Evolutionary conservation across 2,888 invertebrate genomes (phyloP).

Genomic region (Nomada ferruginata): DNA sequence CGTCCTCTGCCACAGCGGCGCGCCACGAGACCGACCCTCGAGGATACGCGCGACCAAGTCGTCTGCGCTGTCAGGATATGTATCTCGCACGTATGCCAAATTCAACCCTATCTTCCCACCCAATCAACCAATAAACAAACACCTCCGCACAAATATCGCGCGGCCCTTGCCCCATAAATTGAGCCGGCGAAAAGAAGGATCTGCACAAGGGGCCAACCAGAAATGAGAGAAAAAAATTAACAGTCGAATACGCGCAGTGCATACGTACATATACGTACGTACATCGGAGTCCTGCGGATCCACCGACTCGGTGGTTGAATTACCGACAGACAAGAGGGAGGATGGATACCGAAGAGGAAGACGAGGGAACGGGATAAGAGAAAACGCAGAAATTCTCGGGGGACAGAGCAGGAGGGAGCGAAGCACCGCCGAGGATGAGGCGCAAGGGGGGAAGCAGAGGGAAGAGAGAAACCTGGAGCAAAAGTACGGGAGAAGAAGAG

Average conservation of each 20-base stretch:
- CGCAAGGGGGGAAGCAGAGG: constrained; percentile 31
- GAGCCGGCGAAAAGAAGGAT: not conserved
- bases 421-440: constrained; percentile 36
- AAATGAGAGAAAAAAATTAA: not conserved
- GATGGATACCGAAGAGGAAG: constrained; percentile 16
- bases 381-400: constrained; percentile 25
- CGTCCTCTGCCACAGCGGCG: constrained; percentile 46
- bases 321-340: constrained; percentile 3
- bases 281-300: constrained; percentile 26
- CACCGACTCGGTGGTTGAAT: constrained; percentile 33
- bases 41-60: constrained; percentile 36
- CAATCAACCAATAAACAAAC: no score
- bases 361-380: constrained; percentile 30
- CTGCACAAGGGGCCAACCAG: not conserved
- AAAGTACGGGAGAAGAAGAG: constrained; percentile 62
- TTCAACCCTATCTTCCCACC: not conserved
- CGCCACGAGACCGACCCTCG: constrained; percentile 43
- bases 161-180: no score
- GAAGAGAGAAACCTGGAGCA: constrained; percentile 39
- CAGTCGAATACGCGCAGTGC: no score
- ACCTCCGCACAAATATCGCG: not conserved
- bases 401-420: constrained; percentile 35
- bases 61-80: not conserved
- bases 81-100: constrained; percentile 8
- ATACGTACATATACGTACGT: not conserved